A percentile compares a stretch with the other conserved stretches of the same genome.
These are phyloP conservation scores for Drosophila biarmipes DNA, from an alignment of 1,140 invertebrate species.

Conservation along the genomic window DNA sequence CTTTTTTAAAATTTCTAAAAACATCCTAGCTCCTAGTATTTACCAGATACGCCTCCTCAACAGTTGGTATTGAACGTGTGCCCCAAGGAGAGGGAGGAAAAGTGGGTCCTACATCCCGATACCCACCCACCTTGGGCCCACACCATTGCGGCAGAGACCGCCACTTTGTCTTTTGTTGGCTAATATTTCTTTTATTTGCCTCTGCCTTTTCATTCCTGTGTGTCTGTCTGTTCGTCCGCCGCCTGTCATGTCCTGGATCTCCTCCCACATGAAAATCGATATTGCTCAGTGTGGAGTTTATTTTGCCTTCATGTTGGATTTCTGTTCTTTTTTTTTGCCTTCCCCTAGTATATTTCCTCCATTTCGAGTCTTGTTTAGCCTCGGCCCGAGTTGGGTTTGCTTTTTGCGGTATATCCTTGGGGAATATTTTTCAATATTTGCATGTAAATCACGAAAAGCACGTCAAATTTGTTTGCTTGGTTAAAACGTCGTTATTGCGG, in stretches of 20 bases:
- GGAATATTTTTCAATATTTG: slow-evolving; percentile 84
- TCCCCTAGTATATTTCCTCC: slow-evolving; percentile 20
- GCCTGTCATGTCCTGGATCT: slow-evolving; percentile 43
- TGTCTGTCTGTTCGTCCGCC: slow-evolving; percentile 18
- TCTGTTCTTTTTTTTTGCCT: slow-evolving; percentile 5
- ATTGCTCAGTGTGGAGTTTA: slow-evolving; percentile 65
- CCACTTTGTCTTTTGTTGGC: slow-evolving; percentile 80
- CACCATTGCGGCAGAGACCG: slow-evolving; percentile 25
- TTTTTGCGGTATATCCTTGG: slow-evolving; percentile 81
- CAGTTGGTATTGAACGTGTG: neutral
- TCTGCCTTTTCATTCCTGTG: slow-evolving; percentile 45
- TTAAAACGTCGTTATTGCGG: slow-evolving; percentile 82
- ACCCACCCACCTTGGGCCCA: neutral
- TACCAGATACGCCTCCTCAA: neutral
- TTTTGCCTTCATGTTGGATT: slow-evolving; percentile 39
- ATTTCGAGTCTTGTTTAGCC: slow-evolving; percentile 56
- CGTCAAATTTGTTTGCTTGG: slow-evolving; percentile 83
- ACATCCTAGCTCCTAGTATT: too few species aligned
- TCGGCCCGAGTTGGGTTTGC: slow-evolving; percentile 57
- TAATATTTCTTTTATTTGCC: slow-evolving; percentile 80
- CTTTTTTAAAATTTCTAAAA: too few species aligned
- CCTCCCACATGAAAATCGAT: slow-evolving; percentile 73
- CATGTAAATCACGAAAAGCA: slow-evolving; percentile 84
- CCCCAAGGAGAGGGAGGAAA: neutral
- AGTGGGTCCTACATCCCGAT: neutral